phyloP scores from a whole-genome alignment of 2,888 invertebrate species.

The Monoplex corrugatus region DNA sequence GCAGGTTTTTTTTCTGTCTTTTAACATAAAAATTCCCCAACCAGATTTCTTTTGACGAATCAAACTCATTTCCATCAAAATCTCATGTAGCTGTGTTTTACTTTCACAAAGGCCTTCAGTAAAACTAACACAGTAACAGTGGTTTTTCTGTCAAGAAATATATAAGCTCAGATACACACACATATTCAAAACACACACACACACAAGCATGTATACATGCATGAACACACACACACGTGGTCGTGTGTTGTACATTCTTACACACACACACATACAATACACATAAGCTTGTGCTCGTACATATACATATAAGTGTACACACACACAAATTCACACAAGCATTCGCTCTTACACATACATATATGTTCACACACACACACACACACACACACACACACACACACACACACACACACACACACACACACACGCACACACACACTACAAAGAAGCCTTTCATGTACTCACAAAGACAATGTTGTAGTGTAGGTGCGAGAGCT shows the following conservation, averaged over 20 bases:
- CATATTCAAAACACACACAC: neutral
- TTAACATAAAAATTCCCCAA: too few species aligned
- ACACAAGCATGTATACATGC: neutral
- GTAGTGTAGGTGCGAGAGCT: constrained; percentile 65
- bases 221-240: neutral
- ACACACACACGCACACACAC: neutral
- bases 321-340: neutral
- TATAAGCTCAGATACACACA: neutral
- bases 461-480: constrained; percentile 65
- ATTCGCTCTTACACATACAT: neutral
- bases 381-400: neutral
- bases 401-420: neutral
- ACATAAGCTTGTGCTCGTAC: too few species aligned
- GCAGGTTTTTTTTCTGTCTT: too few species aligned
- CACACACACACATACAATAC: neutral
- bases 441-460: neutral
- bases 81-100: too few species aligned
- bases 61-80: too few species aligned
- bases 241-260: too few species aligned
- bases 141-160: too few species aligned
- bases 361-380: neutral
- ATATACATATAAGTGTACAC: neutral
- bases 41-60: too few species aligned
- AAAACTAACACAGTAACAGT: too few species aligned
- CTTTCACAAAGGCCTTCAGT: too few species aligned